These are phyloP conservation scores for Hermaeophaga mercurialis DNA, from an alignment of 2,888 invertebrate genomes.

Conservation along the genomic window DNA sequence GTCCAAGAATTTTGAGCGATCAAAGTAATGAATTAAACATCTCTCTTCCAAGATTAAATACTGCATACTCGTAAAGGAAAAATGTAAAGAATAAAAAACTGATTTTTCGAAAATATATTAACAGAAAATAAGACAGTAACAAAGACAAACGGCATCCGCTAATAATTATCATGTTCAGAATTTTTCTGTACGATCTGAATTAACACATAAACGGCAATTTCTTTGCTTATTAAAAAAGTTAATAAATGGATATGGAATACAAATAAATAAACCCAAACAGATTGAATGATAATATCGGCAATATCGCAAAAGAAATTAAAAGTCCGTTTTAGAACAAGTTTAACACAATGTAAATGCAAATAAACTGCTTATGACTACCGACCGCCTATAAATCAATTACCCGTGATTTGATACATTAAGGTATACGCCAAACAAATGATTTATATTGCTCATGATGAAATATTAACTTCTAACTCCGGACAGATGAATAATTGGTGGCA, in stretches of 20 bases:
- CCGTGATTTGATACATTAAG: constrained; percentile 59
- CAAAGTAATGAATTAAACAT: no score
- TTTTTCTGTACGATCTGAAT: constrained; percentile 12
- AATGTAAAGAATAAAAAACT: no score
- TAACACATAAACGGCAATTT: constrained; percentile 29
- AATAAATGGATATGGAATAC: constrained; percentile 22
- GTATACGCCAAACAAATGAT: constrained; percentile 53
- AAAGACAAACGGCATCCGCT: constrained; percentile 1
- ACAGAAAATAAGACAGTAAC: background rate
- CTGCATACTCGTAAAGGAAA: no score
- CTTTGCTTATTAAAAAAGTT: constrained; percentile 25
- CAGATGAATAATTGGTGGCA: constrained; percentile 40
- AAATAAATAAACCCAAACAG: constrained; percentile 20
- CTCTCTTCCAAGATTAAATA: no score
- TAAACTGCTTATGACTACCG: constrained; percentile 57
- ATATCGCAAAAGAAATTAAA: constrained; percentile 50
- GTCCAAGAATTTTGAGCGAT: no score
- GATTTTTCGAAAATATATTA: no score
- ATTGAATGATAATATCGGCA: constrained; percentile 32
- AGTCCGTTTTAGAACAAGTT: constrained; percentile 55
- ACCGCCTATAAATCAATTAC: constrained; percentile 56
- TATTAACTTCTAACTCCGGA: constrained; percentile 51
- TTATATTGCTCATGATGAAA: constrained; percentile 54
- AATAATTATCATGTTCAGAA: constrained; percentile 16
- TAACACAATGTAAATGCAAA: constrained; percentile 59